A percentile compares a stretch with the other conserved stretches of the same genome.
Evolutionary conservation across 2,888 invertebrate species (phyloP).

Genomic region (Sinhomidia bicolor): DNA sequence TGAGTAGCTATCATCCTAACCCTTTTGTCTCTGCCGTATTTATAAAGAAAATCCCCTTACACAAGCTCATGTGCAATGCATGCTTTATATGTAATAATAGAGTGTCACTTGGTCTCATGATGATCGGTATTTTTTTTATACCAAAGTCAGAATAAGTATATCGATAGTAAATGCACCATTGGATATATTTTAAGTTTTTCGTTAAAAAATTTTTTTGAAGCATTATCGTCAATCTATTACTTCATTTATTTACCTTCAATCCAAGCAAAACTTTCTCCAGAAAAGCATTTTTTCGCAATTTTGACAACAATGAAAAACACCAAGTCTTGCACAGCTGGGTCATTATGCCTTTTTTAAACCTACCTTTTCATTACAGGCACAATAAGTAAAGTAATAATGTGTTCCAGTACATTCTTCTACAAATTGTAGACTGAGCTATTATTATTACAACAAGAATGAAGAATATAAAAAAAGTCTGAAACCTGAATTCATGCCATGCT

Average conservation of each 20-base stretch:
- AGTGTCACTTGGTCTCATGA: no score
- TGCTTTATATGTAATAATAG: not conserved
- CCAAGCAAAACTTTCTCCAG: constrained; percentile 32
- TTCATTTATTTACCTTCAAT: constrained; percentile 57
- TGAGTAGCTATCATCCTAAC: constrained; percentile 36
- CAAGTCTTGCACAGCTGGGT: constrained; percentile 53
- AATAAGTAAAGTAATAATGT: constrained; percentile 46
- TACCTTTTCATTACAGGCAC: constrained; percentile 31
- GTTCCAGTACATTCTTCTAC: constrained; percentile 52
- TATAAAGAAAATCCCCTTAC: not conserved
- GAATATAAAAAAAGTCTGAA: not conserved
- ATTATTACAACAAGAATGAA: constrained; percentile 11
- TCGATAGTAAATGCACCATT: no score
- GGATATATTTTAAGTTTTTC: not conserved
- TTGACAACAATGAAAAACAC: constrained; percentile 56
- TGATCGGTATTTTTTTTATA: not conserved
- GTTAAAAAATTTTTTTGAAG: not conserved
- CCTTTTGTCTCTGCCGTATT: constrained; percentile 31
- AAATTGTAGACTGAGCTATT: constrained; percentile 37
- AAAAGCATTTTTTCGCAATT: constrained; percentile 57
- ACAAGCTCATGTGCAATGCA: not conserved
- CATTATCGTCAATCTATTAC: constrained; percentile 34
- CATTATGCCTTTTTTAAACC: constrained; percentile 61
- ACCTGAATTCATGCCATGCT: constrained; percentile 11
- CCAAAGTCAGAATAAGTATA: not conserved